phyloP scores from a whole-genome alignment of 1,140 invertebrate species.

The Arctopsyche grandis region DNA sequence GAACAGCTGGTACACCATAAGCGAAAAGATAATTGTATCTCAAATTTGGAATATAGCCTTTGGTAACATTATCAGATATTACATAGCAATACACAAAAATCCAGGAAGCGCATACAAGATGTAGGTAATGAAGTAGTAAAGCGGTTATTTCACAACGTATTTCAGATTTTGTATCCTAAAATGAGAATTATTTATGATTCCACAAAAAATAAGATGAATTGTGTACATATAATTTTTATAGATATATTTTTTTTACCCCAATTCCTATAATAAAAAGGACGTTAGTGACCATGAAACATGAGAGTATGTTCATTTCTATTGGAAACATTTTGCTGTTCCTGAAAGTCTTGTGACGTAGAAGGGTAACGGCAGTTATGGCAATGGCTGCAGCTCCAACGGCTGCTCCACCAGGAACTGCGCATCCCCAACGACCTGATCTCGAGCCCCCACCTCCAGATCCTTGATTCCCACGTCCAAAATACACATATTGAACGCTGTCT shows the following conservation, averaged over 20 bases:
- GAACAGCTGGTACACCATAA: slow-evolving; percentile 67
- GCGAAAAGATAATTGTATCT: slow-evolving; percentile 66
- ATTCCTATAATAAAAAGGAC: slow-evolving; percentile 63
- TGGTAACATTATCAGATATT: slow-evolving; percentile 59
- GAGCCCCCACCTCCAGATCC: background rate
- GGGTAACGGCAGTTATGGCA: background rate
- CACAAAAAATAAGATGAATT: background rate
- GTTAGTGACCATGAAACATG: slow-evolving; percentile 61
- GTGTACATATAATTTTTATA: background rate
- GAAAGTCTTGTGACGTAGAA: slow-evolving; percentile 45
- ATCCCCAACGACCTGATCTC: slow-evolving; percentile 25
- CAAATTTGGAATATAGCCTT: slow-evolving; percentile 56
- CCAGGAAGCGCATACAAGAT: slow-evolving; percentile 74
- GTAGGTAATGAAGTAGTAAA: slow-evolving; percentile 74
- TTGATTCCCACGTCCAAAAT: slow-evolving; percentile 49
- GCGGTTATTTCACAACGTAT: slow-evolving; percentile 72
- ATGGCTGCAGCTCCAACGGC: slow-evolving; percentile 29
- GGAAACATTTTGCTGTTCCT: slow-evolving; percentile 62
- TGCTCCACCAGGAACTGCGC: slow-evolving; percentile 29
- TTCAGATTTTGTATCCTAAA: slow-evolving; percentile 69
- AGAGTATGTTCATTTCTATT: slow-evolving; percentile 63
- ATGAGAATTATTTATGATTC: background rate
- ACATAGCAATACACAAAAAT: slow-evolving; percentile 66
- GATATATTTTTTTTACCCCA: slow-evolving; percentile 56
- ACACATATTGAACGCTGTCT: slow-evolving; percentile 64